These are phyloP conservation scores for Hedya salicella DNA, from an alignment of 2,888 invertebrate species.

Conservation along the genomic window DNA sequence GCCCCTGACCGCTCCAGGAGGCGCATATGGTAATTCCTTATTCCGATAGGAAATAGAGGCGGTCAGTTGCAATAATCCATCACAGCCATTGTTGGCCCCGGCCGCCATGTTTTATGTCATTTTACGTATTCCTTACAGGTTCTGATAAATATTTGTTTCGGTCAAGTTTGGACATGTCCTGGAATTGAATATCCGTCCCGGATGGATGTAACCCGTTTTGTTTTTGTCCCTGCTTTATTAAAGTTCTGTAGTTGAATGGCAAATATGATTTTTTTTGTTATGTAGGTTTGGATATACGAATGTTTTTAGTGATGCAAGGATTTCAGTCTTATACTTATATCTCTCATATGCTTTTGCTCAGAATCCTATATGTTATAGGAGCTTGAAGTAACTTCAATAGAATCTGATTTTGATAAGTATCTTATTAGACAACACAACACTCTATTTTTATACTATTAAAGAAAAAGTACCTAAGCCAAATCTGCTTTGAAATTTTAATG, in stretches of 20 bases:
- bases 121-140: conserved; percentile 84
- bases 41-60: conserved; percentile 84
- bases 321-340: no score
- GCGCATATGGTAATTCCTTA: conserved; percentile 85
- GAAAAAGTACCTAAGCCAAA: no score
- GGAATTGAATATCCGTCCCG: conserved; percentile 84
- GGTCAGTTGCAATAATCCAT: conserved; percentile 85
- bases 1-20: conserved; percentile 60
- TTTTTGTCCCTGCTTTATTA: conserved; percentile 70
- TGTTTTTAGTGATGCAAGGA: background rate
- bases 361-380: no score
- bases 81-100: conserved; percentile 76
- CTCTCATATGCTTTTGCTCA: no score
- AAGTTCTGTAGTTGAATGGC: conserved; percentile 26
- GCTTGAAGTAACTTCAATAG: no score
- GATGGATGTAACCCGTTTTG: conserved; percentile 62
- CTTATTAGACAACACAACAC: no score
- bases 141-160: conserved; percentile 84
- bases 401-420: no score
- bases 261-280: background rate
- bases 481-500: no score
- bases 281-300: background rate
- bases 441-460: no score
- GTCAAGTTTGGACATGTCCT: conserved; percentile 77
- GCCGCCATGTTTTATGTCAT: conserved; percentile 79